A percentile compares a stretch with the other conserved stretches of the same genome.
Evolutionary conservation across 2,113 vertebrate species (phyloP).

Genomic region (Rana temporaria): DNA sequence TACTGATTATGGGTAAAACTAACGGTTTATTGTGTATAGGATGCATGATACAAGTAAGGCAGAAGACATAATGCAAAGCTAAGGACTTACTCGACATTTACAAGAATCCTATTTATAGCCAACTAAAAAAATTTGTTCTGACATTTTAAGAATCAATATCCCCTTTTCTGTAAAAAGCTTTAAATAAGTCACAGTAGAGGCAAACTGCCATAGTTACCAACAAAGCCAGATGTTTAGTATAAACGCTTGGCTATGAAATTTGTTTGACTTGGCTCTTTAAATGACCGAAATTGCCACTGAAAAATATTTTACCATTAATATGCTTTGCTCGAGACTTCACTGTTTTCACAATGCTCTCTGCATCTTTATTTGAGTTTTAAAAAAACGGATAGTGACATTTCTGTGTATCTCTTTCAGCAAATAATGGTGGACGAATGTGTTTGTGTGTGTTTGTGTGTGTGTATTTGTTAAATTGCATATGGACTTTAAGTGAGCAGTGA

Average conservation of each 20-base stretch:
- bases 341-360: not conserved
- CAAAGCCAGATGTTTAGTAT: constrained; percentile 42
- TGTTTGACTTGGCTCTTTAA: constrained; percentile 40
- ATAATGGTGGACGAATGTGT: too few relatives aligned
- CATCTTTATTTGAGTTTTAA: too few relatives aligned
- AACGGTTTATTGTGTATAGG: not conserved
- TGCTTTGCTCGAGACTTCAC: not conserved
- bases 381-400: too few relatives aligned
- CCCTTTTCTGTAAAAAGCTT: constrained; percentile 13
- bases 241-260: constrained; percentile 29
- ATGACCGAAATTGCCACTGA: constrained; percentile 8
- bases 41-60: not conserved
- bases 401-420: too few relatives aligned
- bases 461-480: too few relatives aligned
- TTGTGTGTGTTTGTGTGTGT: too few relatives aligned
- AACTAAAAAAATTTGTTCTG: not conserved
- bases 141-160: constrained; percentile 21
- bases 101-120: not conserved
- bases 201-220: constrained; percentile 11
- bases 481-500: too few relatives aligned
- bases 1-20: not conserved
- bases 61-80: not conserved
- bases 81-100: not conserved
- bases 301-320: constrained; percentile 21
- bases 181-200: constrained; percentile 35